These are phyloP conservation scores for Muscicapa comitata DNA, from an alignment of 2,797 vertebrate genomes.

Conservation along the genomic window DNA sequence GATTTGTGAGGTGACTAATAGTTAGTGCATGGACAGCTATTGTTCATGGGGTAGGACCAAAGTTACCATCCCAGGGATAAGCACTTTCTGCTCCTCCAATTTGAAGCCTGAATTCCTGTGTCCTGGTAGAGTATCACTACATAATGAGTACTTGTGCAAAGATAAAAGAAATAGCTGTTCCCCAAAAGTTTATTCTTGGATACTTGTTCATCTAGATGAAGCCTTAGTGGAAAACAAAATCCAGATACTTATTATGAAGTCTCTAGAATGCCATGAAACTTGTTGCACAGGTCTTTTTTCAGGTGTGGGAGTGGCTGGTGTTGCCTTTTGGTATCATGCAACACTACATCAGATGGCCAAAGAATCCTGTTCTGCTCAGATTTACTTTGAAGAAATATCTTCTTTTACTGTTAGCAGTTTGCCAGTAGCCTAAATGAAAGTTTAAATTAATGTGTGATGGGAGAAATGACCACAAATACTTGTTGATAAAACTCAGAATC, in stretches of 20 bases:
- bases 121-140: not conserved
- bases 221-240: not conserved
- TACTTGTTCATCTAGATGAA: not conserved
- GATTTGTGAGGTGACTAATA: slow-evolving; percentile 20
- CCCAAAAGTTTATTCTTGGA: not conserved
- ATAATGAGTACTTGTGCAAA: not conserved
- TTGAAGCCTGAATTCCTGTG: not conserved
- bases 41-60: not conserved
- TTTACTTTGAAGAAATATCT: not conserved
- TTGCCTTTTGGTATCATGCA: not conserved
- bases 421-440: not conserved
- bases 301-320: not conserved
- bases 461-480: not conserved
- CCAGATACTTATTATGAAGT: not conserved
- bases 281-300: not conserved
- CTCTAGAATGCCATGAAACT: slow-evolving; percentile 1
- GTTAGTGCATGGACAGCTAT: not conserved
- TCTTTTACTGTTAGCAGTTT: not conserved
- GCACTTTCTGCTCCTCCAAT: not conserved
- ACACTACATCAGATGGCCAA: not conserved
- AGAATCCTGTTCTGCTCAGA: not conserved
- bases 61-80: not conserved
- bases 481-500: not conserved
- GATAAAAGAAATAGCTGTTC: not conserved
- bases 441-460: not conserved